Base-by-base conservation (phyloP, 2,113 vertebrate genomes). In the Sceloporus undulatus region DNA sequence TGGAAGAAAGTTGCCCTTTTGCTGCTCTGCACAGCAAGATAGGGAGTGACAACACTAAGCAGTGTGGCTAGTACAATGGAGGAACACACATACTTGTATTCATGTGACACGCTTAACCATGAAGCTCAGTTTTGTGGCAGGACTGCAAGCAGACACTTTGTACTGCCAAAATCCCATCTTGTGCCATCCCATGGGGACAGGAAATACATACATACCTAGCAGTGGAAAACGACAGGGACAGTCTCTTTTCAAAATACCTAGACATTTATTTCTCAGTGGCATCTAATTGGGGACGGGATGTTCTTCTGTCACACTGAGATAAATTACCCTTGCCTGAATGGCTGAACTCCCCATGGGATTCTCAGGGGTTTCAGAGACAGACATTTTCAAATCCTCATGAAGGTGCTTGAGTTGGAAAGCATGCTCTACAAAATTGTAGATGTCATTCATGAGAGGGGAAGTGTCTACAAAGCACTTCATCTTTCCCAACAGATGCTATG, bases 291-390 rank as follows among this genome's bases (percentile, higher is more conserved):
- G 78, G 68, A 59, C n/a, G 29, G 48, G 52, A 80, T 77, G 84
- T 85, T 85, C 74, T 77, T 66, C 27, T 75, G 81, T 56, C 88
- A 75, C 70, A 65, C 48, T 52, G 77, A 80, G 56, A 68, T 70
- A 86, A 68, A 86, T 66, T 70, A 56, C 65, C 29, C 27, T 79
- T 71, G 54, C 85, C 42, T 85, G 84, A 76, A 65, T 85, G 74
- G 56, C 84, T 42, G 56, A 85, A 76, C 56, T 62, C 84, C 38
- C 56, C 42, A 9, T 66, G 54, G 56, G 59, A 65, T 85, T 42
- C 74, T 42, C 54, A n/a, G 25, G 38, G 84, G 38, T 85, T 66
- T 85, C 74, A 19, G 56, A 77, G 38, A 48, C 74, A 85, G 56
- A 48, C 74, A 18, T 59, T 85, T 77, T 77, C 74, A 62, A 48